Percentiles rank a stretch among this genome's conserved stretches.
phyloP scores from a whole-genome alignment of 2,888 invertebrate genomes.

The Thysanoteuthis rhombus region DNA sequence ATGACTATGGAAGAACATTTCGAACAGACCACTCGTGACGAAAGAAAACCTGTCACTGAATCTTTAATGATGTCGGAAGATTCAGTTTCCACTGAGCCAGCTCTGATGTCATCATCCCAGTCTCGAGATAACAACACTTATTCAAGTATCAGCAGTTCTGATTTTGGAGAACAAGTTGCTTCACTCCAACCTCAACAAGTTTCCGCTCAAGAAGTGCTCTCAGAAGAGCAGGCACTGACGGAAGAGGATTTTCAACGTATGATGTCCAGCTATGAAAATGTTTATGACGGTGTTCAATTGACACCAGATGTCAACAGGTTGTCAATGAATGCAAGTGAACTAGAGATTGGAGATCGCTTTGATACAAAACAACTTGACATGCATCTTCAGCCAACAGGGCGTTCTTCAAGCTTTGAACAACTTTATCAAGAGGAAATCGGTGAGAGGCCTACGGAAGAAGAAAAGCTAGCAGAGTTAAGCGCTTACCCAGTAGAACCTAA shows the following conservation, averaged over 20 bases:
- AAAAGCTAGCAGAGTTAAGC: constrained; percentile 40
- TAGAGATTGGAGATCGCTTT: constrained; percentile 61
- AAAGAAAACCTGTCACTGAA: constrained; percentile 1
- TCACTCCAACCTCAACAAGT: constrained; percentile 34
- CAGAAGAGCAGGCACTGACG: constrained; percentile 38
- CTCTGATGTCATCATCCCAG: constrained; percentile 62
- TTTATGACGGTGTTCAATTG: constrained; percentile 51
- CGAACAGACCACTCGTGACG: background rate
- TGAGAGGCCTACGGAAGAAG: constrained; percentile 37
- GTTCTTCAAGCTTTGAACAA: constrained; percentile 59
- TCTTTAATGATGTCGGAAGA: constrained; percentile 33
- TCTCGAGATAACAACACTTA: constrained; percentile 58
- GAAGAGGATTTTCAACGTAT: constrained; percentile 41
- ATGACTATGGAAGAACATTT: background rate
- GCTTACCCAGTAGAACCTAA: constrained; percentile 32
- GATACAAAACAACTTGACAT: constrained; percentile 56
- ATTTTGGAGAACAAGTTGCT: constrained; percentile 42
- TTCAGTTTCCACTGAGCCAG: constrained; percentile 52
- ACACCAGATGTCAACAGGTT: constrained; percentile 49
- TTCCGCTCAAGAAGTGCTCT: constrained; percentile 34
- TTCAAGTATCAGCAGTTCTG: constrained; percentile 50
- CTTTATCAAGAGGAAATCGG: constrained; percentile 49
- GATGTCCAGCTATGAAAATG: constrained; percentile 55
- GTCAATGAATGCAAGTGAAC: constrained; percentile 50
- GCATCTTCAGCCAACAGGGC: constrained; percentile 48